These are phyloP conservation scores for Aphodius granarius DNA, from an alignment of 2,888 invertebrate genomes.

Conservation along the genomic window DNA sequence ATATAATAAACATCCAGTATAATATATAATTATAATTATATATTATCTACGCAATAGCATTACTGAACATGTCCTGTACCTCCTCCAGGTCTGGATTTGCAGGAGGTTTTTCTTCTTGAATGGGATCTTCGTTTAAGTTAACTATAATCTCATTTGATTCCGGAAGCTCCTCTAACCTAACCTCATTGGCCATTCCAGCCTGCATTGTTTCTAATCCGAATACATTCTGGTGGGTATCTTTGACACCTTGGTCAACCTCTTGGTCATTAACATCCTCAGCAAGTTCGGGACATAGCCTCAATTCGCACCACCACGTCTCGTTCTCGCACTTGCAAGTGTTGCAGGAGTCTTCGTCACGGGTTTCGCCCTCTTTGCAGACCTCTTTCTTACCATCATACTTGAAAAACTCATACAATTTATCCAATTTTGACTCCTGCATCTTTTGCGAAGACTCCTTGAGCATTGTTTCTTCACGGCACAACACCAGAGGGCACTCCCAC, in stretches of 20 bases:
- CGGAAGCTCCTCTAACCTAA: no score
- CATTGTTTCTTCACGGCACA: background rate
- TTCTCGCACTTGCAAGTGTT: background rate
- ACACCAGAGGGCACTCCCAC: constrained; percentile 1
- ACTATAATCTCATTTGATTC: no score
- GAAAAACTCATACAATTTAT: background rate
- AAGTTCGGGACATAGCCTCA: background rate
- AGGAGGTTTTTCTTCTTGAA: no score
- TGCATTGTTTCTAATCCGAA: no score
- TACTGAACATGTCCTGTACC: no score
- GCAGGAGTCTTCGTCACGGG: background rate
- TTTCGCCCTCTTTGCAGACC: background rate
- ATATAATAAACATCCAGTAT: no score
- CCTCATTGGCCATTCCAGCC: no score
- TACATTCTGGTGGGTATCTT: background rate
- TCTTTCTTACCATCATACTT: background rate
- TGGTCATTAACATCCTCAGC: background rate
- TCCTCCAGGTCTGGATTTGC: no score
- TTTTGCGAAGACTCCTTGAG: background rate
- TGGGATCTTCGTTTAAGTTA: no score
- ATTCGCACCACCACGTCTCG: background rate
- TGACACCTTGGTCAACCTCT: background rate
- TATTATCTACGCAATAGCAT: no score
- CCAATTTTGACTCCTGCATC: background rate
- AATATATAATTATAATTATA: no score